Evolutionary conservation across 2,888 invertebrate species (phyloP), one percentile per base, ranked within the genome.

Genomic region (Brachylomia viminalis): DNA sequence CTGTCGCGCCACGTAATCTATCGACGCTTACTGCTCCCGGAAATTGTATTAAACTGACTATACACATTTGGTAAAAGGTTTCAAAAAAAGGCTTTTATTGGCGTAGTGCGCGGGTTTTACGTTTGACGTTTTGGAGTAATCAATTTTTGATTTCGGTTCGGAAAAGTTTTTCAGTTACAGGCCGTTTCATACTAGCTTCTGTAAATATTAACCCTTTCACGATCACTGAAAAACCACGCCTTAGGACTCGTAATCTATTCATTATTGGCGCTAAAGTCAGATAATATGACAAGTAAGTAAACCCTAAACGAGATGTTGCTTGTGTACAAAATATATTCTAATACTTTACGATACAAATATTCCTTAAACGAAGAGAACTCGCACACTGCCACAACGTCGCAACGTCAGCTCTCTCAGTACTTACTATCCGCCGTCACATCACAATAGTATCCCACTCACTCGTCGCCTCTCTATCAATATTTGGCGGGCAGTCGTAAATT

Each of bases 1-100:
- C 71, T 15, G 15, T 15, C 68, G 64, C 49, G 38, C 10, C 66
- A 45, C 52, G 59, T 65, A 54, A 69, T 72, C 58, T 72, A 70
- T 69, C 15, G 64, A 61, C 59, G 52, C 33, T 64, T 33, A 71
- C 71, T 52, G 27, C 58, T 62, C 47, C 47, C 38, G 33, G 56
- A n/a, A 59, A 67, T 64, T 72, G 69, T 79, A 83, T 72, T 75
- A 67, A 70, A 62, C 76, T 70, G 83, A 59, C 82, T 27, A 54
- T 66, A 64, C 68, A 77, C 56, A 61, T 68, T 68, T 64, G 47
- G 65, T 52, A 59, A 77, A 65, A n/a, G 23, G 68, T 52, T 67
- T 45, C n/a, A 20, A 20, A 38, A 79, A 79, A 54, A 27, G 17
- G 27, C 20, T 47, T 75, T 58, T 54, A 38, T 47, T 38, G 30